Conservation (phyloP, 2,113 vertebrate species). For the Galemys pyrenaicus region DNA sequence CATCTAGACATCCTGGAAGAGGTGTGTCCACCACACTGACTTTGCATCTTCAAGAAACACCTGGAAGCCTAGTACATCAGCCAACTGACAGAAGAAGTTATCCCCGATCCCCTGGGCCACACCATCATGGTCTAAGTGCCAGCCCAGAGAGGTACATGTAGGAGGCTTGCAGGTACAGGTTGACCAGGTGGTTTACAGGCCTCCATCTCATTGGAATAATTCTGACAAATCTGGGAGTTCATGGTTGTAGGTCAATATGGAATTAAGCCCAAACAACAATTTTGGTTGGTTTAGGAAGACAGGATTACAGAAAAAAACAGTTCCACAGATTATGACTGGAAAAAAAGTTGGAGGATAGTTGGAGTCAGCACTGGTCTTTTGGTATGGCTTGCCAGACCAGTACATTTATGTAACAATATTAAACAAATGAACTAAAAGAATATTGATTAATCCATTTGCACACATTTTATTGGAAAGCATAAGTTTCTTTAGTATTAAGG, state of each 20-base stretch:
- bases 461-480: neutral
- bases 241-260: constrained; percentile 41
- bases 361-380: neutral
- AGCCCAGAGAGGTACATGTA: constrained; percentile 83
- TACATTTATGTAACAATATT: neutral
- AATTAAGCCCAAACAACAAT: neutral
- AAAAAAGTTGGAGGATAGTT: neutral
- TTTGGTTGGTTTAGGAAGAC: neutral
- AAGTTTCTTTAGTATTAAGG: neutral
- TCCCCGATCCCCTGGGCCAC: constrained; percentile 89
- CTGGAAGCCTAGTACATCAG: constrained; percentile 86
- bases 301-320: neutral
- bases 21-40: constrained; percentile 89
- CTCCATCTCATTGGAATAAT: constrained; percentile 80
- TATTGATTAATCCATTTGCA: neutral
- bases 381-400: neutral
- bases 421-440: neutral
- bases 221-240: constrained; percentile 81
- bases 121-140: constrained; percentile 90
- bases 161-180: constrained; percentile 76
- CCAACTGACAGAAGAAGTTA: constrained; percentile 90
- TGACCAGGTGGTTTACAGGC: constrained; percentile 80
- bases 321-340: neutral
- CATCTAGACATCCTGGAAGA: constrained; percentile 89
- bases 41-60: constrained; percentile 89